Base-by-base conservation (phyloP, 2,797 vertebrate genomes). In the Corythornis leucogaster region DNA sequence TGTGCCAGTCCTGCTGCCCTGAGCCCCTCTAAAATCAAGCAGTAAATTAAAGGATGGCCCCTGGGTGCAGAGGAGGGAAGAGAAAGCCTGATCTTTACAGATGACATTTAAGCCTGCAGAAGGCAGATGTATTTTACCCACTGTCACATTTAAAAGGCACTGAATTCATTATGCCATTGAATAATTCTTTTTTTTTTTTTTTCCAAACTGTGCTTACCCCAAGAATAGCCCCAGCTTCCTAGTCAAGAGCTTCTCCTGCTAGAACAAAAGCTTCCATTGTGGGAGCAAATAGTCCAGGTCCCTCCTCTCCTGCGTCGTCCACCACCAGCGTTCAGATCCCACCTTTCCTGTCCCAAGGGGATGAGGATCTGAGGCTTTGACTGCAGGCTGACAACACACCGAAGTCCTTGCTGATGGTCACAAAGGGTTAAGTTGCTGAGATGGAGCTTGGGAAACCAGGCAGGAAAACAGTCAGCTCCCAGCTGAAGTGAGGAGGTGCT, bases 101-200 rank as follows among this genome's bases (percentile, higher is more conserved):
- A 67, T 92, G 93, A 94, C 94, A 95, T 95, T 96, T 95, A 93
- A 77, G 86, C 78, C 81, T 59, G 75, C 38, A 35, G 88, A 90
- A 91, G 90, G 71, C 92, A 30, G 1, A 61, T 68, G 84, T 74
- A 46, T 90, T 96, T 93, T 87, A 90, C 64, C 93, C 93, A 80
- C 94, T 92, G 89, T 89, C 94, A 87, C 81, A 82, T 95, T 94
- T 92, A 94, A 94, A 94, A 96, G 95, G 86, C 90, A 70, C 73
- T 21, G 84, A 93, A 93, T 90, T 93, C 84, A 82, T 95, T 93
- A 92, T 16, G 31, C 71, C 15, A 8, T 38, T 77, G 71, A 92
- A 90, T 89, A 94, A 94, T 86, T 88, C 57, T 26, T 57, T 38
- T 74, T 38, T 43, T 63, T 21, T 15, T 35, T 59, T 38, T 4